These are phyloP conservation scores for Drosophila cognata DNA, from an alignment of 2,888 invertebrate genomes.

Conservation along the genomic window DNA sequence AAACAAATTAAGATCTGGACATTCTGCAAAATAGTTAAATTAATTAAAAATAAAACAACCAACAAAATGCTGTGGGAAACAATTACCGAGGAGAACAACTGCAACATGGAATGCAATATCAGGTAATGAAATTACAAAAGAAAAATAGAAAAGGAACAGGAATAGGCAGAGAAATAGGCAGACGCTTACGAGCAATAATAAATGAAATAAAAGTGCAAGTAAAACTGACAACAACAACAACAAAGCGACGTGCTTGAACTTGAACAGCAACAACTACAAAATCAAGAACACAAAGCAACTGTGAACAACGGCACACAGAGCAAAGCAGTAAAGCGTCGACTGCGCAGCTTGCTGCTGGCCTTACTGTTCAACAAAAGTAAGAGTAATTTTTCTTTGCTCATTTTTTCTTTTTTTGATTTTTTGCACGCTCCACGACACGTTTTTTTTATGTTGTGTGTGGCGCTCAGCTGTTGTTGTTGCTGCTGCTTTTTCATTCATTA, in stretches of 20 bases:
- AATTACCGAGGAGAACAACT: conserved; percentile 82
- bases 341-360: conserved; percentile 34
- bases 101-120: conserved; percentile 84
- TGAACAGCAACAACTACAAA: conserved; percentile 38
- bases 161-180: conserved; percentile 12
- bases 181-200: conserved; percentile 20
- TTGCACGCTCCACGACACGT: conserved; percentile 69
- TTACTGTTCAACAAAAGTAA: conserved; percentile 73
- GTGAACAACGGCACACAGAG: conserved; percentile 55
- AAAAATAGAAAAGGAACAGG: conserved; percentile 33
- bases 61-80: conserved; percentile 85
- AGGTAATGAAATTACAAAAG: conserved; percentile 80
- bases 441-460: conserved; percentile 57
- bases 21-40: conserved; percentile 26
- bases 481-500: conserved; percentile 76
- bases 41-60: conserved; percentile 27
- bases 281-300: conserved; percentile 39
- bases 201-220: conserved; percentile 67
- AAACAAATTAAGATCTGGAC: conserved; percentile 16
- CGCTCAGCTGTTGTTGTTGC: conserved; percentile 75
- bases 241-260: conserved; percentile 53
- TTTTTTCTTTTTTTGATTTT: conserved; percentile 49
- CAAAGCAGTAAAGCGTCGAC: conserved; percentile 40
- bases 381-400: conserved; percentile 50
- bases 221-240: conserved; percentile 24